phyloP scores from a whole-genome alignment of 2,797 vertebrate species.

The Lycodopsis pacificus region DNA sequence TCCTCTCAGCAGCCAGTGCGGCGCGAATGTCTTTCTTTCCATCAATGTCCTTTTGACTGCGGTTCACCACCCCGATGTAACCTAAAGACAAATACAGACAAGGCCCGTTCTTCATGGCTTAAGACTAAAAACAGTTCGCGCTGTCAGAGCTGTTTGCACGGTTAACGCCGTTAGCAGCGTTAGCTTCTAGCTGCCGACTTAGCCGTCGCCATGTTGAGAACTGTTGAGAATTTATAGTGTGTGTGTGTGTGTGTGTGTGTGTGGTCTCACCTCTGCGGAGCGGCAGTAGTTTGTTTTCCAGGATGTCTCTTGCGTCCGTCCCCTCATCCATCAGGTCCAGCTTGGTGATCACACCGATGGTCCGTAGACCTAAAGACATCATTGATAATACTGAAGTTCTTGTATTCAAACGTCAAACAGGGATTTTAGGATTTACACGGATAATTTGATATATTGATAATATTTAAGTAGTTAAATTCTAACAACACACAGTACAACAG shows the following conservation, averaged over 20 bases:
- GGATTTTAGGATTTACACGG: background rate
- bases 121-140: too few species aligned
- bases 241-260: background rate
- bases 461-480: background rate
- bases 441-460: background rate
- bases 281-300: conserved; percentile 96
- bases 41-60: conserved; percentile 98
- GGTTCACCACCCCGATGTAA: conserved; percentile 97
- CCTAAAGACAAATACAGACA: conserved; percentile 78
- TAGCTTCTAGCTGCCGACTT: background rate
- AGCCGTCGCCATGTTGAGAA: background rate
- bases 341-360: conserved; percentile 97
- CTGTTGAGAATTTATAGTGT: background rate
- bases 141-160: background rate
- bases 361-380: conserved; percentile 87
- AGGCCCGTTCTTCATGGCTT: background rate
- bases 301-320: conserved; percentile 92
- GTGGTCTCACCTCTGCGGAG: conserved; percentile 88
- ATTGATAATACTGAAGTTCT: background rate
- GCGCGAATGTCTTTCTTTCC: conserved; percentile 95
- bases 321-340: conserved; percentile 98
- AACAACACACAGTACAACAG: background rate
- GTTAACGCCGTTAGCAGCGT: too few species aligned
- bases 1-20: conserved; percentile 94
- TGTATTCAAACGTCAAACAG: background rate